phyloP scores from a whole-genome alignment of 2,113 vertebrate genomes.

The Coracopsis vasa region DNA sequence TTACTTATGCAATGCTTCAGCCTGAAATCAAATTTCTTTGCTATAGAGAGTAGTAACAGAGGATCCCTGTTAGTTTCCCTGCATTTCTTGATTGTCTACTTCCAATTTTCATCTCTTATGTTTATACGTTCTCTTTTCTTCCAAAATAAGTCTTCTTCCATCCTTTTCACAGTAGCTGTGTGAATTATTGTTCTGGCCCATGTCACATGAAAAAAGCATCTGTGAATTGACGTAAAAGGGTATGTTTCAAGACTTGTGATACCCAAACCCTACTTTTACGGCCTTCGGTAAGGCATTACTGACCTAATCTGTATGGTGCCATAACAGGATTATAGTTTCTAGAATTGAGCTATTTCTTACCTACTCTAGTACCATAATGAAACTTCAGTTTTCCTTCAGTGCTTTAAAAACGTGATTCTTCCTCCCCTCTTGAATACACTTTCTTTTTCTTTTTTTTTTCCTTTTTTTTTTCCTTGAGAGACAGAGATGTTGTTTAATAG shows the following conservation, averaged over 20 bases:
- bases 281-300: not conserved
- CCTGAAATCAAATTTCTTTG: not conserved
- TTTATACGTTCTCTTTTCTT: not conserved
- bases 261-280: not conserved
- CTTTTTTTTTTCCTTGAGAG: not conserved
- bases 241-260: not conserved
- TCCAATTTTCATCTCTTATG: not conserved
- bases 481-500: not conserved
- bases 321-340: not conserved
- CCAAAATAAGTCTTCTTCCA: not conserved
- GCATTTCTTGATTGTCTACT: not conserved
- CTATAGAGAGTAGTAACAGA: not conserved
- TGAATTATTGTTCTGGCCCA: not conserved
- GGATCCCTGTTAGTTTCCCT: not conserved
- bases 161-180: not conserved
- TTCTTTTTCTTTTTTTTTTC: not conserved
- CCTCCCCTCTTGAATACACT: not conserved
- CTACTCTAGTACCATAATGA: not conserved
- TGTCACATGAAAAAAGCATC: not conserved
- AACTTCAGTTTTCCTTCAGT: not conserved
- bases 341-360: not conserved
- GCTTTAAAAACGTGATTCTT: not conserved
- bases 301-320: not conserved
- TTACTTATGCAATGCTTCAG: not conserved
- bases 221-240: not conserved